Base-by-base conservation (phyloP, 2,113 vertebrate species). In the Okapia johnstoni region DNA sequence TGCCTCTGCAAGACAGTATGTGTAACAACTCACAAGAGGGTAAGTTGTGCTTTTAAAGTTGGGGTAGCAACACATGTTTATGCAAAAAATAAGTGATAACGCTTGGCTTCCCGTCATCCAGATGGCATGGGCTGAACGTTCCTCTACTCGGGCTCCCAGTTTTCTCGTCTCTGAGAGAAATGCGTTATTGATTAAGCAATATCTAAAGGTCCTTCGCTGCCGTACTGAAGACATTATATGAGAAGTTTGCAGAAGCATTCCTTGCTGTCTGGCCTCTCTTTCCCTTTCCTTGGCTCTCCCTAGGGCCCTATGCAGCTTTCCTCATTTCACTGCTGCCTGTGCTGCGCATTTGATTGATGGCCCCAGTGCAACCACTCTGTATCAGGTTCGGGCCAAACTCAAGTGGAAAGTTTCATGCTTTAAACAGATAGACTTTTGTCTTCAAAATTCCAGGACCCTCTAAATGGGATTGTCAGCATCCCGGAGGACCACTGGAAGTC, bases 1-100 rank as follows among this genome's bases (percentile, higher is more conserved):
- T 36, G 70, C 91, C 85, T 14, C 6, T 99, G 36, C 98, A 98
- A 73, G 76, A 98, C 57, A 30, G 25, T 3, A 26, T 98, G 40
- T 99, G 98, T 55, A 14, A 0, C 58, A 9, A 50, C 36, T 60
- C 98, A 76, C 54, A 15, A 48, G 92, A 86, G 28, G 36, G 98
- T 98, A 97, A 97, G 91, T 66, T 30, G 7, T 14, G 43, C 12
- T 54, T n/a, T 92, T 54, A 60, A 73, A 60, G 8, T 50, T 92
- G 14, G 19, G 10, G 7, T 70, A 11, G 15, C 25, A 57, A 28
- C 85, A 30, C 21, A 86, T 79, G 25, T 87, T 79, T 46, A 85
- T 55, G 9, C 13, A 52, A 50, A 94, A 83, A 2, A 3, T 61
- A 58, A 57, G 40, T 73, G 19, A 1, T 40, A 12, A 60, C 36